Evolutionary conservation across 2,888 invertebrate species (phyloP).

Genomic region (Terebella lapidaria): DNA sequence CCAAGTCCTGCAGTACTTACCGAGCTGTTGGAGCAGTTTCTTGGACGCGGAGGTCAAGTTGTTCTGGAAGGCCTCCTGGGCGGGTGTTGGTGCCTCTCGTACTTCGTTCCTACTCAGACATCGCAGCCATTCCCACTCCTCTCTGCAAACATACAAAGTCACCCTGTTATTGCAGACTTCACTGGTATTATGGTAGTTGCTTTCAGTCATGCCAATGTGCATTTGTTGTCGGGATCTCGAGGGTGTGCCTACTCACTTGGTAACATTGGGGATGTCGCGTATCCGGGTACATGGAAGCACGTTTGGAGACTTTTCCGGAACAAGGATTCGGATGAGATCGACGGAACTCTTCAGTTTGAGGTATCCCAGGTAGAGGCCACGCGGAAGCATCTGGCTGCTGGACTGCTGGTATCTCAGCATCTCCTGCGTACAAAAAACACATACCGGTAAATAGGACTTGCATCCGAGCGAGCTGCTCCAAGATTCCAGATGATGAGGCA

Average conservation of each 20-base stretch:
- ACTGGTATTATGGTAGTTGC: neutral
- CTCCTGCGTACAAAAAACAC: constrained; percentile 50
- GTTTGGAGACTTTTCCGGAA: constrained; percentile 87
- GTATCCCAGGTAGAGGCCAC: constrained; percentile 91
- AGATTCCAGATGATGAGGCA: too few species aligned
- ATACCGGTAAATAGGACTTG: neutral
- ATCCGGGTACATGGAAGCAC: constrained; percentile 90
- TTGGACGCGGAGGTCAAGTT: constrained; percentile 41
- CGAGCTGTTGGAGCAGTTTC: constrained; percentile 45
- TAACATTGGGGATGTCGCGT: constrained; percentile 91
- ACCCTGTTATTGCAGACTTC: neutral
- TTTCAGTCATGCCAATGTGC: neutral
- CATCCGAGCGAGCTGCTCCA: too few species aligned
- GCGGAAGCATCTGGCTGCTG: constrained; percentile 74
- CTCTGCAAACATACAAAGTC: constrained; percentile 60
- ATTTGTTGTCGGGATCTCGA: too few species aligned
- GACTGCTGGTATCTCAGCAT: constrained; percentile 69
- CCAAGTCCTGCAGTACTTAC: too few species aligned
- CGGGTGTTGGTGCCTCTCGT: constrained; percentile 30
- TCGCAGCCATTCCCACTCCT: constrained; percentile 91
- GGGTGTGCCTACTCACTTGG: constrained; percentile 76
- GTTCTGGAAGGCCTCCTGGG: constrained; percentile 53
- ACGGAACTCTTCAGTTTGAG: constrained; percentile 94
- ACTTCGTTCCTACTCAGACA: constrained; percentile 43
- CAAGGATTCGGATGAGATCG: constrained; percentile 87